Conservation (phyloP, 2,113 vertebrate genomes). For the Martes martes region DNA sequence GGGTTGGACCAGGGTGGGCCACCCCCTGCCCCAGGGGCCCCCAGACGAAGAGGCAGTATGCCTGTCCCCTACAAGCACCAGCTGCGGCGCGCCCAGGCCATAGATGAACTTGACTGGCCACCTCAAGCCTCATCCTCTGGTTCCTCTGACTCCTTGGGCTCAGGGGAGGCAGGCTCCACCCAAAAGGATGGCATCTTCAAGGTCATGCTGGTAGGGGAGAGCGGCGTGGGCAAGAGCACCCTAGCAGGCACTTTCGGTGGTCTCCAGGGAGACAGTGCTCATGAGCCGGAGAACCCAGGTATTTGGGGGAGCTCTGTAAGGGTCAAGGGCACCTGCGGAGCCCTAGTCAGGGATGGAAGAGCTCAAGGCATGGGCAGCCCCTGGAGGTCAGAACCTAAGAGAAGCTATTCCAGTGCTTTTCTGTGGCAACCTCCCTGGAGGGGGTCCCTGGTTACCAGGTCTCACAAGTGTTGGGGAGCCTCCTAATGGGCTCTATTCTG, state of each 20-base stretch:
- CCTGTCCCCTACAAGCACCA: slow-evolving; percentile 92
- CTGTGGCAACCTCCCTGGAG: background rate
- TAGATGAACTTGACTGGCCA: slow-evolving; percentile 90
- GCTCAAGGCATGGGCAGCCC: background rate
- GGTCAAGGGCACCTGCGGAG: slow-evolving; percentile 21
- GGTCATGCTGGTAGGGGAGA: slow-evolving; percentile 90
- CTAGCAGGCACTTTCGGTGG: slow-evolving; percentile 90
- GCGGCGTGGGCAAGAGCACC: slow-evolving; percentile 91
- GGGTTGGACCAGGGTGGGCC: slow-evolving; percentile 54
- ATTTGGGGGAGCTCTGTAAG: slow-evolving; percentile 70
- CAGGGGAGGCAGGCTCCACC: slow-evolving; percentile 52
- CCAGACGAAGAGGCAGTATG: slow-evolving; percentile 89
- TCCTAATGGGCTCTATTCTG: slow-evolving; percentile 31
- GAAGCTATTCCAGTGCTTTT: background rate
- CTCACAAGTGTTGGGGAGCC: background rate
- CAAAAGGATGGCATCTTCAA: slow-evolving; percentile 71
- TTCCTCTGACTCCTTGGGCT: slow-evolving; percentile 82
- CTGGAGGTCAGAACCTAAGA: background rate
- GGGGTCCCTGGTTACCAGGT: background rate
- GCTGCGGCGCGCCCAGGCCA: slow-evolving; percentile 86
- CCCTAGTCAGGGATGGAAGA: background rate
- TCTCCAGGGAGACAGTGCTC: slow-evolving; percentile 69
- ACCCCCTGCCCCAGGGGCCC: slow-evolving; percentile 70
- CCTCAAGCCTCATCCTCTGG: slow-evolving; percentile 81
- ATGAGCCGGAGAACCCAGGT: slow-evolving; percentile 79